Conservation (phyloP, 2,888 invertebrate genomes). For the Chrysolina oricalcia region DNA sequence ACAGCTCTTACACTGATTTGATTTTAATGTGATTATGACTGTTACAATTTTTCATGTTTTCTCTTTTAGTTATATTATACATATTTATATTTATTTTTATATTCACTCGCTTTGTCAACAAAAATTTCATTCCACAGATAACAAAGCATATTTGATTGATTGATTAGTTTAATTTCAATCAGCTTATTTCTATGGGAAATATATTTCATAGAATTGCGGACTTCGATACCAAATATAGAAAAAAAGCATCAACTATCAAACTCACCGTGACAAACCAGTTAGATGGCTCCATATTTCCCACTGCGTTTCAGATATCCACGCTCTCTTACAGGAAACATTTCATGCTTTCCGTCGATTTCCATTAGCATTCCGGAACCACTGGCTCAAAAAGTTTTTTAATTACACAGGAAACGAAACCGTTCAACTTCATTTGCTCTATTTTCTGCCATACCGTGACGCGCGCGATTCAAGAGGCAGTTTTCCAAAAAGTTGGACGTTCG, state of each 20-base stretch:
- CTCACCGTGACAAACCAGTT: conserved; percentile 28
- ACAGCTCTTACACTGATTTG: too few species aligned
- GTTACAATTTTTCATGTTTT: too few species aligned
- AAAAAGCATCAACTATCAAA: not conserved
- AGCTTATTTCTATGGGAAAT: too few species aligned
- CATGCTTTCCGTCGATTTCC: conserved; percentile 37
- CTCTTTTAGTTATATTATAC: too few species aligned
- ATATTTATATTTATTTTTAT: too few species aligned
- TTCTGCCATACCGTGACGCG: not conserved
- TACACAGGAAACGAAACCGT: conserved; percentile 33
- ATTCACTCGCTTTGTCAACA: too few species aligned
- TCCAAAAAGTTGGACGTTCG: conserved; percentile 4
- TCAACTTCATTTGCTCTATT: conserved; percentile 37
- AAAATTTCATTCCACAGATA: too few species aligned
- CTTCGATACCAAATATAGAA: too few species aligned
- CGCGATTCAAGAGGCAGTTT: not conserved
- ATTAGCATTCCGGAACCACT: conserved; percentile 33
- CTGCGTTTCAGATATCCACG: conserved; percentile 20
- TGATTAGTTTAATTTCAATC: too few species aligned
- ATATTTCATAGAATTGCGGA: too few species aligned
- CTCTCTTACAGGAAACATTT: conserved; percentile 27
- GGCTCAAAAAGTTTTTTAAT: conserved; percentile 40
- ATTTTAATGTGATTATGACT: too few species aligned
- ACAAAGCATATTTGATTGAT: too few species aligned
- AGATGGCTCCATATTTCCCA: conserved; percentile 31